A percentile compares a stretch with the other conserved stretches of the same genome.
Conservation (phyloP, 2,797 vertebrate genomes). For the Chaetodon trifasciatus region DNA sequence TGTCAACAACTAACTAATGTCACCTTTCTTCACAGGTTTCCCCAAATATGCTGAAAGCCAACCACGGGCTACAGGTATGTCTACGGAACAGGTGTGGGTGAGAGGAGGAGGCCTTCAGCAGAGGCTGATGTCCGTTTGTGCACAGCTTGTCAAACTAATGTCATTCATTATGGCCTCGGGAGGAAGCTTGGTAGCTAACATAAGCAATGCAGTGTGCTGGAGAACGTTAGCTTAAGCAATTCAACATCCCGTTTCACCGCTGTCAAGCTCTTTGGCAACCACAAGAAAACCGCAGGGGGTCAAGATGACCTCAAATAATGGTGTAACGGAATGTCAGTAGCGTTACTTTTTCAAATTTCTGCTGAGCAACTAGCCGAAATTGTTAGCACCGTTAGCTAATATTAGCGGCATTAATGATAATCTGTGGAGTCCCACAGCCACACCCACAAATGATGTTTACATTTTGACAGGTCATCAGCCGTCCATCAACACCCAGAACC, state of each 20-base stretch:
- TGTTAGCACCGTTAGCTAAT: slow-evolving; percentile 25
- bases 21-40: neutral
- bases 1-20: neutral
- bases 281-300: neutral
- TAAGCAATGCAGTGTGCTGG: neutral
- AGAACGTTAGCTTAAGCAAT: neutral
- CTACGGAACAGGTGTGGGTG: neutral
- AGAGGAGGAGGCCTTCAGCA: no score
- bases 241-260: neutral
- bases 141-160: neutral
- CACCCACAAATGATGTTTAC: slow-evolving; percentile 72
- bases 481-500: neutral
- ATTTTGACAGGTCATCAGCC: slow-evolving; percentile 55
- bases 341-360: neutral
- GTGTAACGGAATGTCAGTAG: neutral
- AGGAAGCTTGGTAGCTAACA: neutral
- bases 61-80: slow-evolving; percentile 7
- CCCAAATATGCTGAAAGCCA: slow-evolving; percentile 19
- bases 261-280: neutral
- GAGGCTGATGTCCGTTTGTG: neutral
- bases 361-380: neutral
- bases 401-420: slow-evolving; percentile 31
- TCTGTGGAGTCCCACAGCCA: slow-evolving; percentile 60
- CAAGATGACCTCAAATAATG: neutral
- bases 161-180: slow-evolving; percentile 29